Evolutionary conservation across 2,113 vertebrate genomes (phyloP), one percentile per base, ranked within the genome.

Genomic region (Hippocampus barbouri): DNA sequence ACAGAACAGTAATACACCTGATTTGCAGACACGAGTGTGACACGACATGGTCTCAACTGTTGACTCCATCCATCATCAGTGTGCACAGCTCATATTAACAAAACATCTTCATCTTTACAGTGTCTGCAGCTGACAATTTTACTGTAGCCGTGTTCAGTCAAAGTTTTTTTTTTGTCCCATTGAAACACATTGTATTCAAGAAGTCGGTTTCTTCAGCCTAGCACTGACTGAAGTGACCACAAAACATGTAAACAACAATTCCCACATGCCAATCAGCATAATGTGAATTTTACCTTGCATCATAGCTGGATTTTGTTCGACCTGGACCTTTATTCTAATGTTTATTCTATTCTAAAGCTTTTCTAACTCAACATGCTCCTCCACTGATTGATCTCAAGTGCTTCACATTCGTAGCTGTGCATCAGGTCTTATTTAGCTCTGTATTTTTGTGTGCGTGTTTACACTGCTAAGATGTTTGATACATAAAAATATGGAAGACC

Each of bases 1-100:
- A 68, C 57, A 78, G 67, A 68, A 74, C 67, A 77, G 34, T 60
- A 63, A 73, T 62, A 53, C 23, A 1, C 72, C 49, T 8, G 45
- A 23, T 27, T 20, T 49, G 45, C 1, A 51, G 56, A 72, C 38
- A 54, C 2, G 18, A 51, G 14, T 16, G 15, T 49, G 47, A 49
- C 43, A 10, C 6, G 21, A 62, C 27, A 62, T 62, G 60, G 30
- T 30, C 1, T 34, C 27, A 6, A 25, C n/a, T 11, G 54, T 57
- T 23, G n/a, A n/a, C 54, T n/a, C 54, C 54, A 34, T 30, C 59
- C 5, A 57, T 25, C 54, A 57, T 9, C 2, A 61, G 3, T 34
- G 25, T 49, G 16, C 4, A 16, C 47, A 49, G 47, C 4, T 49
- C 47, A 49, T 49, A 20, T 6, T 16, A 16, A 49, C 5, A 18